phyloP scores from a whole-genome alignment of 2,797 vertebrate species.

The Anguilla pacifica region DNA sequence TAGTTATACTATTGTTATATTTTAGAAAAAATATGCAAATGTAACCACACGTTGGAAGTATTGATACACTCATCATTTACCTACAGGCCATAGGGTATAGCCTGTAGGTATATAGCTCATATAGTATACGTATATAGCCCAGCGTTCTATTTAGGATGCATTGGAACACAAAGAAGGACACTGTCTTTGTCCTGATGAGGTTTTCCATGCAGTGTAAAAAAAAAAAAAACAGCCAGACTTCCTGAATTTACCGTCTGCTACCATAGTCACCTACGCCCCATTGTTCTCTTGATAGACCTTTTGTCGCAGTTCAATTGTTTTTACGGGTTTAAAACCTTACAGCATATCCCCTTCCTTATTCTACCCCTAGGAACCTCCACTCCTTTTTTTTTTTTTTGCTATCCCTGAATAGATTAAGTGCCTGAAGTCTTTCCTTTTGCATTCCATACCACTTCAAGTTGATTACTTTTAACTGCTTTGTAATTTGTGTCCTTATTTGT shows the following conservation, averaged over 20 bases:
- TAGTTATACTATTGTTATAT: too few species aligned
- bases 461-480: too few species aligned
- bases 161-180: neutral
- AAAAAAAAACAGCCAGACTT: neutral
- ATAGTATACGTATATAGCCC: too few species aligned
- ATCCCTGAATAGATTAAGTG: neutral
- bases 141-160: neutral
- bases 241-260: neutral
- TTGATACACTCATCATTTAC: too few species aligned
- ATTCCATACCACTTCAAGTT: too few species aligned
- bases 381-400: neutral
- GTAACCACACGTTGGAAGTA: too few species aligned
- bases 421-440: too few species aligned
- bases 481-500: too few species aligned
- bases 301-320: neutral
- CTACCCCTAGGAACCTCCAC: neutral
- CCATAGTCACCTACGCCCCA: neutral
- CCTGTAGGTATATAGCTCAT: too few species aligned
- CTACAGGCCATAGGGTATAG: too few species aligned
- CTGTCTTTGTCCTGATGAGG: neutral
- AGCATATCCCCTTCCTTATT: neutral
- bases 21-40: too few species aligned
- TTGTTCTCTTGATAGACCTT: neutral
- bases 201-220: neutral
- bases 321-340: neutral